Conservation (phyloP, 1,140 invertebrate genomes). For the Littorina saxatilis region DNA sequence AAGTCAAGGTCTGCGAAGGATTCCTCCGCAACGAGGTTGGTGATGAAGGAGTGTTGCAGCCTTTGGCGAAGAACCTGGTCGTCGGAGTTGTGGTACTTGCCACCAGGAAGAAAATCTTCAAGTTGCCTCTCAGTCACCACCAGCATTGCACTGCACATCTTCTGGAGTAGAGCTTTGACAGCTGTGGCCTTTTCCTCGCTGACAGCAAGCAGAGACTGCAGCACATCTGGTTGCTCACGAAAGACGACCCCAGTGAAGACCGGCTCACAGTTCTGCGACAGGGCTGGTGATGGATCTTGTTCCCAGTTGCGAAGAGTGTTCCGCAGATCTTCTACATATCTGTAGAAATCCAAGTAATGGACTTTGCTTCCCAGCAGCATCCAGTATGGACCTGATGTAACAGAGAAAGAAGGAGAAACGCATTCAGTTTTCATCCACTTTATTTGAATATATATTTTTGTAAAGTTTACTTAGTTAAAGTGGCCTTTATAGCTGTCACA, state of each 20-base stretch:
- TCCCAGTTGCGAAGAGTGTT: background rate
- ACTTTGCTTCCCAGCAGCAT: background rate
- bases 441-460: background rate
- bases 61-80: background rate
- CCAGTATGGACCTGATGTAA: background rate
- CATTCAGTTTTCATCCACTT: background rate
- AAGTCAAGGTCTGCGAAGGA: conserved; percentile 8
- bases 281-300: background rate
- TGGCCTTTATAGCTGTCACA: too few species aligned
- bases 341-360: background rate
- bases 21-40: background rate
- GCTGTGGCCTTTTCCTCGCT: background rate
- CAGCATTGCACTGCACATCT: background rate
- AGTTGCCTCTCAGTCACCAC: background rate
- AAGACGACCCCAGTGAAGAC: background rate
- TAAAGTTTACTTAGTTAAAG: background rate
- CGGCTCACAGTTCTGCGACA: background rate
- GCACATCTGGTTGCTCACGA: background rate
- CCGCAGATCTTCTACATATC: background rate
- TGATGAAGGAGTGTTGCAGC: background rate
- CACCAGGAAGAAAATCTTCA: background rate
- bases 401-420: background rate
- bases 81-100: background rate
- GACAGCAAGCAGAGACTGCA: background rate
- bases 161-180: background rate